These are phyloP conservation scores for Tenodera sinensis DNA, from an alignment of 2,888 invertebrate species.

Conservation along the genomic window DNA sequence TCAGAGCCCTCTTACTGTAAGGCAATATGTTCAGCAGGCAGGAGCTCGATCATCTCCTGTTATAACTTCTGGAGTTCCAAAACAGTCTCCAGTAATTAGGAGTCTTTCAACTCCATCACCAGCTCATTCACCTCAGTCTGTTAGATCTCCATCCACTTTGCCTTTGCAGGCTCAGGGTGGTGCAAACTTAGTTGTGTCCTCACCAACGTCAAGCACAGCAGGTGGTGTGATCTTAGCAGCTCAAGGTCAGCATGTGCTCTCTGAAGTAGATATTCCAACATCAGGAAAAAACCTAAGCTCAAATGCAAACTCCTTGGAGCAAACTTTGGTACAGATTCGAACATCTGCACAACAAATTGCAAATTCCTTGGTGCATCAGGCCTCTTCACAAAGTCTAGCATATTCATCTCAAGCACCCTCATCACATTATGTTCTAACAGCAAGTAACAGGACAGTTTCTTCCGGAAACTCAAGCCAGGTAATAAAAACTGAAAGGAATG, in stretches of 20 bases:
- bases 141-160: neutral
- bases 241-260: neutral
- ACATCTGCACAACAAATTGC: neutral
- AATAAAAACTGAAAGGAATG: neutral
- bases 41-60: neutral
- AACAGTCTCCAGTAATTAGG: constrained; percentile 9
- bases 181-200: neutral
- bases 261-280: neutral
- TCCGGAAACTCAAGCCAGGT: neutral
- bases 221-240: neutral
- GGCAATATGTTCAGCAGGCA: constrained; percentile 1
- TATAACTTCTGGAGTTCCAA: neutral
- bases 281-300: neutral
- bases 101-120: constrained; percentile 13
- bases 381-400: neutral
- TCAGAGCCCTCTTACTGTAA: neutral
- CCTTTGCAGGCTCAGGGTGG: neutral
- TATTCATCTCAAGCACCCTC: neutral
- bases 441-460: neutral
- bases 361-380: neutral
- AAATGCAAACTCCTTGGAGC: neutral
- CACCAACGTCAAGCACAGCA: neutral
- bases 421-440: neutral
- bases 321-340: neutral
- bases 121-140: neutral